Base-by-base conservation (phyloP, 2,797 vertebrate genomes). In the Gymnothorax reevesii region DNA sequence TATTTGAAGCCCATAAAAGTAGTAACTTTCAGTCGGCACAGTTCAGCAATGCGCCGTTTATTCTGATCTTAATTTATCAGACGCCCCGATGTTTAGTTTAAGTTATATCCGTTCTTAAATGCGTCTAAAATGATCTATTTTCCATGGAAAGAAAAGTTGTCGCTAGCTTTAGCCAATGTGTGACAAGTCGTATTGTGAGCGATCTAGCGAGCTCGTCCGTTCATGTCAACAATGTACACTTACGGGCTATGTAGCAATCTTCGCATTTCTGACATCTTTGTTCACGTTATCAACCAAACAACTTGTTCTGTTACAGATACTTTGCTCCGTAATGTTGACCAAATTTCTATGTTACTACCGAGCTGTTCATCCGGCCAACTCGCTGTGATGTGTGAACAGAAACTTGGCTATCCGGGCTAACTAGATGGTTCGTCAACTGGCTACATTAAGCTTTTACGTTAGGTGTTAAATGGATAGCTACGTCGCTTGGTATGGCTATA, bases 321-420 rank as follows among this genome's bases (percentile, higher is more conserved):
- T 92, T 91, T 90, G 92, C 90, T 94, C 94, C 94, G 94, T 93
- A 94, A 91, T 94, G 92, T 69, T 69, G 25, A 75, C 33, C 71
- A 79, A n/a, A 55, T 55, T 55, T 7, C 9, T 17, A 80, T 17
- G 8, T 22, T 55, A 52, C 52, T 13, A 55, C 7, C n/a, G 22
- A 54, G 49, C 77, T 59, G 60, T 27, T 22, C 55, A 55, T 9
- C 13, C 64, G 80, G 62, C 33, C 62, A 62, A 49, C 52, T 86
- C 33, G 57, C 71, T 79, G 75, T 79, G 57, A 80, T 59, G 75
- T 8, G 59, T 80, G 57, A 57, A 75, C 52, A 42, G 57, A 52
- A 64, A 80, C n/a, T 62, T 86, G 57, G 73, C 85, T 80, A 79
- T 42, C 33, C 33, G 2, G 33, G 75, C 85, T 86, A 62, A 73